A percentile compares a stretch with the other conserved stretches of the same genome.
Evolutionary conservation across 2,113 vertebrate species (phyloP).

Genomic region (Strigops habroptila): DNA sequence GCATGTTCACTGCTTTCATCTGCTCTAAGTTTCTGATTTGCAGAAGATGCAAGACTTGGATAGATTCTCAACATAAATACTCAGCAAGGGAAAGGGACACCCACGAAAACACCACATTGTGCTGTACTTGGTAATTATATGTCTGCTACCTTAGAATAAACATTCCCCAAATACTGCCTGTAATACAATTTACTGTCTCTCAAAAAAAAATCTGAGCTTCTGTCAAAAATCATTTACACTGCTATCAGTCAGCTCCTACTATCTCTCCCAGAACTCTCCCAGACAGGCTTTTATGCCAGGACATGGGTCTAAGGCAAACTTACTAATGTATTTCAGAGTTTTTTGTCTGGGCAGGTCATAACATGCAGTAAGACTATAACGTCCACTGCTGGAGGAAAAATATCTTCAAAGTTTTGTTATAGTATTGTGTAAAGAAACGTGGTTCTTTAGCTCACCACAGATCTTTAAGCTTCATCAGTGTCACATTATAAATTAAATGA

Average conservation of each 20-base stretch:
- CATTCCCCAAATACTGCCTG: background rate
- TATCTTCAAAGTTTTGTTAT: rapidly evolving
- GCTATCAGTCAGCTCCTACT: background rate
- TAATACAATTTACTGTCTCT: background rate
- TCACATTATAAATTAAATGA: background rate
- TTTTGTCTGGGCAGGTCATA: background rate
- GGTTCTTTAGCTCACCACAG: background rate
- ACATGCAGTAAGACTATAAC: background rate
- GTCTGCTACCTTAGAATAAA: background rate
- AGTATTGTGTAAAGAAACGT: background rate
- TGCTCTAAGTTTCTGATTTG: background rate
- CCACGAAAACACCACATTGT: background rate
- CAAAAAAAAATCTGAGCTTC: background rate
- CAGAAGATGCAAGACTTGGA: background rate
- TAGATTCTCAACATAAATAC: background rate
- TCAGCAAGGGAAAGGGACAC: background rate
- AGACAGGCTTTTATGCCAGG: background rate
- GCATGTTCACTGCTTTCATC: background rate
- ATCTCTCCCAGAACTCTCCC: background rate
- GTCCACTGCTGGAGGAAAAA: background rate
- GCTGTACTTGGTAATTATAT: background rate
- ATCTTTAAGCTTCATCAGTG: background rate
- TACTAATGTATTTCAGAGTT: background rate
- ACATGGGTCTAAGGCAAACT: background rate
- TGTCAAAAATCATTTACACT: background rate